A percentile compares a stretch with the other conserved stretches of the same genome.
Evolutionary conservation across 2,888 invertebrate species (phyloP).

Genomic region (Crepidodera aurea): DNA sequence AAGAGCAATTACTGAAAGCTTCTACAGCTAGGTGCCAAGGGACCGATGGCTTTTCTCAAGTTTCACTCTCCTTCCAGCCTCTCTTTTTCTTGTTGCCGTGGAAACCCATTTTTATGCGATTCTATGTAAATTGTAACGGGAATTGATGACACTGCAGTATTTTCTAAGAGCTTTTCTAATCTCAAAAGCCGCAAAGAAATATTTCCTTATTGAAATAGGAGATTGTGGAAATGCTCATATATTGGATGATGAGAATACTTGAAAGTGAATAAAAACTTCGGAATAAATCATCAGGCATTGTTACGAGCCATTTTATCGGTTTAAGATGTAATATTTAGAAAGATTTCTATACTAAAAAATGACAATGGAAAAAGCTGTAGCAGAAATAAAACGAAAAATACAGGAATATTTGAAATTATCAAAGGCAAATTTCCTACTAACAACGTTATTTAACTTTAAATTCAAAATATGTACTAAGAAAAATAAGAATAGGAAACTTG

Average conservation of each 20-base stretch:
- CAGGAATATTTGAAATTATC: no score
- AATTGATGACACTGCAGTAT: constrained; percentile 30
- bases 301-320: no score
- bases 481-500: no score
- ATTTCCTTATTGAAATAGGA: constrained; percentile 1
- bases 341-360: no score
- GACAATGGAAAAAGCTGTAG: no score
- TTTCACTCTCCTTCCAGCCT: constrained; percentile 2
- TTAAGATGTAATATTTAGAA: no score
- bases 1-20: neutral
- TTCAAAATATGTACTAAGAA: no score
- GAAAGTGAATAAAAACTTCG: neutral
- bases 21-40: constrained; percentile 1
- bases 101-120: constrained; percentile 35
- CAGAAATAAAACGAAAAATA: no score
- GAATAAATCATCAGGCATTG: no score
- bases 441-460: no score
- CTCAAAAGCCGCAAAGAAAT: constrained; percentile 7
- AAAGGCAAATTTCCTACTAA: no score
- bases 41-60: constrained; percentile 9
- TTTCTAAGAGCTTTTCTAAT: constrained; percentile 7
- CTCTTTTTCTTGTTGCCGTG: constrained; percentile 25
- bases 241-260: constrained; percentile 1
- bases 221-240: constrained; percentile 12
- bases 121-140: constrained; percentile 34